Conservation (phyloP, 30 jellyfish, hydroid and myxozoan genomes). For the Chrysaora quinquecirrha region DNA sequence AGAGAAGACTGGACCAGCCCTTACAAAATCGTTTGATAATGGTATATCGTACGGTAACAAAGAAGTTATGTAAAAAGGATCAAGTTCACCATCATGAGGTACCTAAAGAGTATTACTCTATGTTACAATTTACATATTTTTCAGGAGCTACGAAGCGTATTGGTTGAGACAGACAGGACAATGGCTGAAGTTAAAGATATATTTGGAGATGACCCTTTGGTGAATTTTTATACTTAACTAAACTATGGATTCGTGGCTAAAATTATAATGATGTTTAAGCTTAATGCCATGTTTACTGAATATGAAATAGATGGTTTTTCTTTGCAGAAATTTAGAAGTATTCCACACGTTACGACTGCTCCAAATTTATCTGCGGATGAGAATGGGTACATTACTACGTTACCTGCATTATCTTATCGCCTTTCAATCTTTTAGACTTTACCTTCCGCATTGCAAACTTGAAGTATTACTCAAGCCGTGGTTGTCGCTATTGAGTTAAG, state of each 20-base stretch:
- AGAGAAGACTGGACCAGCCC: too few relatives aligned
- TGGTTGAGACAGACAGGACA: slow-evolving; percentile 89
- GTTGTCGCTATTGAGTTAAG: too few relatives aligned
- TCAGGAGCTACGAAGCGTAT: slow-evolving; percentile 79
- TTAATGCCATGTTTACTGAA: background rate
- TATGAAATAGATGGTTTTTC: background rate
- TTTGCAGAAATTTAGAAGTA: slow-evolving; percentile 56
- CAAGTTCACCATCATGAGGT: too few relatives aligned
- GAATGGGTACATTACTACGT: slow-evolving; percentile 11
- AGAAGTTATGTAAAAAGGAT: too few relatives aligned
- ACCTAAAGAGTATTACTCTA: too few relatives aligned
- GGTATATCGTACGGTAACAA: too few relatives aligned
- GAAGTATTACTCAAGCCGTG: background rate
- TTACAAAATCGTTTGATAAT: too few relatives aligned
- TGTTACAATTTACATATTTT: too few relatives aligned
- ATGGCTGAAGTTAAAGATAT: slow-evolving; percentile 82
- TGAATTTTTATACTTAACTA: too few relatives aligned
- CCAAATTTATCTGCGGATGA: slow-evolving; percentile 34
- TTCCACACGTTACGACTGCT: slow-evolving; percentile 74
- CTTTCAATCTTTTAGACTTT: too few relatives aligned
- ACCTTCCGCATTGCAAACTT: background rate
- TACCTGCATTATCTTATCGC: background rate
- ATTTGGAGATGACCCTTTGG: slow-evolving; percentile 95
- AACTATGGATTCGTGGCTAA: too few relatives aligned
- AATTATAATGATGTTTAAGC: background rate